Percentiles rank a stretch among this genome's conserved stretches.
Evolutionary conservation across 1,140 invertebrate genomes (phyloP).

Genomic region (Aethina tumida): DNA sequence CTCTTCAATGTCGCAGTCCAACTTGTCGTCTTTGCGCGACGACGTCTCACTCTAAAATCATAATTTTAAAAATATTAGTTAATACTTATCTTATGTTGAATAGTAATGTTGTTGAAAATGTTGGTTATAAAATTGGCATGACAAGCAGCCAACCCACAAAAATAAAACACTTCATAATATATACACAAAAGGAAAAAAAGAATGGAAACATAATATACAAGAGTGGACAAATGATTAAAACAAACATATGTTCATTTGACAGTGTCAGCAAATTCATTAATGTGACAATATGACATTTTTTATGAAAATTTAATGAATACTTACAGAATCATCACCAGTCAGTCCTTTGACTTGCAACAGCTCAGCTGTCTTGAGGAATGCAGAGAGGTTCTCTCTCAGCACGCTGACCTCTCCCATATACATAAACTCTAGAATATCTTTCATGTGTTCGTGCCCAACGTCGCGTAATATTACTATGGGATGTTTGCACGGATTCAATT

Average conservation of each 20-base stretch:
- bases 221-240: too few species aligned
- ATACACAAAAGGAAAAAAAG: too few species aligned
- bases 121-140: too few species aligned
- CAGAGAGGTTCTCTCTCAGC: slow-evolving; percentile 74
- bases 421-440: slow-evolving; percentile 72
- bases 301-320: slow-evolving; percentile 13
- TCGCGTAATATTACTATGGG: slow-evolving; percentile 71
- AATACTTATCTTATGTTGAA: too few species aligned
- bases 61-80: neutral
- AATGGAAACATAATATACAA: too few species aligned
- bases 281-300: slow-evolving; percentile 5
- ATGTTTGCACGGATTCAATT: slow-evolving; percentile 38
- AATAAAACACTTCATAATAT: too few species aligned
- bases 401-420: slow-evolving; percentile 87
- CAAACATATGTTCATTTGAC: slow-evolving; percentile 4
- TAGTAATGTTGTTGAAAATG: too few species aligned
- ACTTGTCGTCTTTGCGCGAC: slow-evolving; percentile 27
- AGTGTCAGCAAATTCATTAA: slow-evolving; percentile 3
- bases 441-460: slow-evolving; percentile 64
- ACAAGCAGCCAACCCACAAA: too few species aligned
- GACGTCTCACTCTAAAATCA: slow-evolving; percentile 24
- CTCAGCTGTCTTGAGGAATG: slow-evolving; percentile 80
- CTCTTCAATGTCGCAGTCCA: slow-evolving; percentile 22
- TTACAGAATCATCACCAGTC: slow-evolving; percentile 42
- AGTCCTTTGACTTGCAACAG: slow-evolving; percentile 80